Evolutionary conservation across 2,797 vertebrate species (phyloP), one percentile per base, ranked within the genome.

Genomic region (Poecilia wingei): DNA sequence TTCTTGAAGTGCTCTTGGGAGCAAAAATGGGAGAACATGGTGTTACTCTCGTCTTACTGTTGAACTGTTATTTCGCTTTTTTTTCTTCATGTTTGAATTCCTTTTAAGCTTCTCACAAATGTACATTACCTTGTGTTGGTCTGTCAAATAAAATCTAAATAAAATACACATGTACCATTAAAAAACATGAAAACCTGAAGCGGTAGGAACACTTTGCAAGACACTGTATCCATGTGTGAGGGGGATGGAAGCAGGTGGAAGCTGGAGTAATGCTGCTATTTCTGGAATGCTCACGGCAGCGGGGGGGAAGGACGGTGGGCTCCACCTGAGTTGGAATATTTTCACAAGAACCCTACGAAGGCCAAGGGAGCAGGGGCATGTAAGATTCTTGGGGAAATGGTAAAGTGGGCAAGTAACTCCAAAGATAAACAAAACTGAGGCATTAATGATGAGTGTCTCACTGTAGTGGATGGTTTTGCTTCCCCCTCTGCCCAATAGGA

Each of bases 311-410:
- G 75, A 88, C 80, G 73, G 79, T 79, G 66, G 85, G 80, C 86
- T 87, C 88, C 84, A 82, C 84, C 88, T 88, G 83, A 89, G 84
- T 74, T 61, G 57, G 80, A 86, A 76, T 94, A 87, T 95, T 94
- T 93, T 89, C 85, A 88, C 85, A 93, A 87, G 89, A 74, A 87
- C 79, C 86, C 84, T 83, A 79, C 66, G 71, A 90, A 80, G 86
- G 86, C 92, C 79, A 79, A 82, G 82, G 83, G 87, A 84, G 85
- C 75, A 85, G 86, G 79, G 86, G 87, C 93, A 92, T 95, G 95
- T 95, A 93, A 94, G 92, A 96, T 94, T 96, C 93, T 87, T 93
- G 85, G 87, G 95, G 93, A 96, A 96, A 96, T 94, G 89, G 92
- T 83, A 90, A 95, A 95, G 88, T 93, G 92, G 92, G 91, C 90